Conservation (phyloP, 2,797 vertebrate genomes). For the Enteromius anoplus region DNA sequence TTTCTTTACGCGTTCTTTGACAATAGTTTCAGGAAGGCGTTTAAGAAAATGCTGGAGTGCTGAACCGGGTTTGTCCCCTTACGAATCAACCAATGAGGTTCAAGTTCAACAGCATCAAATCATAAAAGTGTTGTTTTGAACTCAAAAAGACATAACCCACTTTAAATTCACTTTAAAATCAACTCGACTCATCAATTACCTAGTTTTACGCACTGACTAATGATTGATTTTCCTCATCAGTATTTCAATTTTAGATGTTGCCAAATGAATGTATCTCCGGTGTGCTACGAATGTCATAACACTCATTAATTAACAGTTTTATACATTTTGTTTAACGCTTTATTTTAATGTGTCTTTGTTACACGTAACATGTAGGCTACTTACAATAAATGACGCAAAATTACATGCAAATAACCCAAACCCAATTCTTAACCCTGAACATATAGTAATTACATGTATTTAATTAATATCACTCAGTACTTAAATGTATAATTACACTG, state of each 20-base stretch:
- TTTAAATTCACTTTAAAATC: background rate
- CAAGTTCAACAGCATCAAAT: background rate
- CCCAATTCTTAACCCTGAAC: background rate
- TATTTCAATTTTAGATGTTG: background rate
- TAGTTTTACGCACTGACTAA: too few relatives aligned
- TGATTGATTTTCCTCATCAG: background rate
- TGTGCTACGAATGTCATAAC: background rate
- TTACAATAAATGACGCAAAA: background rate
- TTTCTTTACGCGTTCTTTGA: constrained; percentile 78
- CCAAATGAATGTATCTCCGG: background rate
- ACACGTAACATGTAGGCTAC: background rate
- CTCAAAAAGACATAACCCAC: background rate
- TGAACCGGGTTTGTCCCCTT: constrained; percentile 48
- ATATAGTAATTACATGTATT: background rate
- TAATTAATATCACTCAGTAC: background rate
- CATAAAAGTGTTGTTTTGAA: background rate
- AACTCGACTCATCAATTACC: background rate
- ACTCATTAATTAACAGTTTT: background rate
- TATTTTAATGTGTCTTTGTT: background rate
- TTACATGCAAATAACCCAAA: background rate
- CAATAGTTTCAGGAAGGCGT: constrained; percentile 74
- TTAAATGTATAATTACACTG: background rate
- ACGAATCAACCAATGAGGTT: background rate
- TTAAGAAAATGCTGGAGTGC: constrained; percentile 70
- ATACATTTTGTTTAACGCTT: background rate